Evolutionary conservation across 2,797 vertebrate species (phyloP).

Genomic region (Nasua narica): DNA sequence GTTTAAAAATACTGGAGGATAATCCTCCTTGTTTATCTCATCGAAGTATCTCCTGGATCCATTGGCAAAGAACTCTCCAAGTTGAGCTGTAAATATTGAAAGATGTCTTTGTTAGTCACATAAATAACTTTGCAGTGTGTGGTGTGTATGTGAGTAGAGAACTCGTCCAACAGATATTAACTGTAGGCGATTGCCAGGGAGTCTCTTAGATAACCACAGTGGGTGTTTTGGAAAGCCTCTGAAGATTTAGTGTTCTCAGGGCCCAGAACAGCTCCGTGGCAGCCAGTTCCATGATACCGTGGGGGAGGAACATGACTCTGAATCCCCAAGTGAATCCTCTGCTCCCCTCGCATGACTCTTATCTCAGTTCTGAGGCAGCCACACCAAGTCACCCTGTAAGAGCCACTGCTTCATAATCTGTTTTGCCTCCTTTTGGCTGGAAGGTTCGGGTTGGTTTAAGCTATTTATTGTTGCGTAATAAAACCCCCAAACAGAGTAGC

Average conservation of each 20-base stretch:
- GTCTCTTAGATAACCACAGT: background rate
- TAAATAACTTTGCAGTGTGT: background rate
- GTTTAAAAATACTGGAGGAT: constrained; percentile 29
- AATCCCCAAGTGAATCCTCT: background rate
- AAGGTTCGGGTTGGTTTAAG: background rate
- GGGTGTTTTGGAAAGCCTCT: background rate
- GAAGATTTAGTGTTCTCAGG: background rate
- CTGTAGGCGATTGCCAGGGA: background rate
- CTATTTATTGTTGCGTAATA: background rate
- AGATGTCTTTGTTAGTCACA: background rate
- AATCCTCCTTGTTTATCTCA: background rate
- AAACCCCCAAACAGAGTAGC: background rate
- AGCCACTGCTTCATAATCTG: background rate
- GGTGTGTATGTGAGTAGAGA: background rate
- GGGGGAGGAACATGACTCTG: background rate
- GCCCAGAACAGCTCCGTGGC: background rate
- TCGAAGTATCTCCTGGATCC: background rate
- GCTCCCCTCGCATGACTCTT: background rate
- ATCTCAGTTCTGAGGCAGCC: background rate
- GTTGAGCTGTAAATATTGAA: constrained; percentile 49
- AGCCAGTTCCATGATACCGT: background rate
- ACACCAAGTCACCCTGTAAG: background rate
- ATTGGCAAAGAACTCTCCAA: background rate
- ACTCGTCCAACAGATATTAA: background rate
- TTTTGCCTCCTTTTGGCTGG: background rate